These are phyloP conservation scores for Synanceia verrucosa DNA, from an alignment of 2,797 vertebrate genomes.

Conservation along the genomic window DNA sequence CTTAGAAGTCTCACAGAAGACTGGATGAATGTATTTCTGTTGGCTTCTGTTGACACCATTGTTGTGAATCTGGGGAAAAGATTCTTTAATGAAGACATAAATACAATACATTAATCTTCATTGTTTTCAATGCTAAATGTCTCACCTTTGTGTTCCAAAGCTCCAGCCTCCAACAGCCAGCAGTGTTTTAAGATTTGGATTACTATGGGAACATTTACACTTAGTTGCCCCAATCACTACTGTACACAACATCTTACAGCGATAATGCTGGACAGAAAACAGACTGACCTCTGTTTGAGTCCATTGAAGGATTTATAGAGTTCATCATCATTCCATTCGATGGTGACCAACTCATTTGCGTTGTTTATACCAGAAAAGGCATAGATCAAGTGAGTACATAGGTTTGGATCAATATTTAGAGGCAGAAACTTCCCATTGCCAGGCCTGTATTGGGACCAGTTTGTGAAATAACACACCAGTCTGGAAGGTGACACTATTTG, in stretches of 20 bases:
- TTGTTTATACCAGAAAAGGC: slow-evolving; percentile 83
- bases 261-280: neutral
- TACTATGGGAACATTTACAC: slow-evolving; percentile 66
- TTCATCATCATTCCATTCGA: slow-evolving; percentile 79
- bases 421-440: slow-evolving; percentile 75
- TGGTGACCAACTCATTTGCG: slow-evolving; percentile 73
- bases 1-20: slow-evolving; percentile 82
- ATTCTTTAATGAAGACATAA: neutral
- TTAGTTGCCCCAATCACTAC: neutral
- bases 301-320: slow-evolving; percentile 81
- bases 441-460: slow-evolving; percentile 83
- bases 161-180: slow-evolving; percentile 87
- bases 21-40: slow-evolving; percentile 80
- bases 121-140: neutral
- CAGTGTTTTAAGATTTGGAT: slow-evolving; percentile 81
- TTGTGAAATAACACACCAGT: slow-evolving; percentile 87
- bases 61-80: slow-evolving; percentile 76
- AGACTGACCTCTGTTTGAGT: slow-evolving; percentile 79
- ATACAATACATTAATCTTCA: neutral
- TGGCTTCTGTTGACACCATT: slow-evolving; percentile 79
- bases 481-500: slow-evolving; percentile 76
- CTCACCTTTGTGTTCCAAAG: slow-evolving; percentile 82
- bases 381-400: slow-evolving; percentile 89
- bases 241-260: neutral
- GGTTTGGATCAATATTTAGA: slow-evolving; percentile 80